Evolutionary conservation across 2,113 vertebrate species (phyloP).

Genomic region (Cochlearius cochlearius): DNA sequence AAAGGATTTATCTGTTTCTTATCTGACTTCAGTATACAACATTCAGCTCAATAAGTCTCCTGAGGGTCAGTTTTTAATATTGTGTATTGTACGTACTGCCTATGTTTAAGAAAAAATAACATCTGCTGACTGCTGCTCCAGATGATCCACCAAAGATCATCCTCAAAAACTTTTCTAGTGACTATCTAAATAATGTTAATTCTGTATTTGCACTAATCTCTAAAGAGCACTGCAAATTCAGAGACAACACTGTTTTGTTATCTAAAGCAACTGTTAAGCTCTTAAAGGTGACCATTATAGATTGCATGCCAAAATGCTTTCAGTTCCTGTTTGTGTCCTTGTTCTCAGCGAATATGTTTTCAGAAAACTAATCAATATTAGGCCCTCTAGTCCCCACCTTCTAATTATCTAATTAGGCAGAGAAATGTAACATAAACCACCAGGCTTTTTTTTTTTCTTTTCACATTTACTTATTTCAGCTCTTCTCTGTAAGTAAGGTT

Average conservation of each 20-base stretch:
- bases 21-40: background rate
- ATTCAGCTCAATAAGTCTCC: background rate
- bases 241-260: background rate
- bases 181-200: background rate
- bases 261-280: background rate
- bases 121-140: background rate
- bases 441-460: background rate
- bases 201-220: background rate
- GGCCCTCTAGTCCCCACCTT: background rate
- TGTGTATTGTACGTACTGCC: background rate
- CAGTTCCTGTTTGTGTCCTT: slow-evolving; percentile 14
- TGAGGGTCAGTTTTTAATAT: background rate
- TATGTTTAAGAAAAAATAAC: background rate
- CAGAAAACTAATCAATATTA: slow-evolving; percentile 71
- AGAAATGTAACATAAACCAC: slow-evolving; percentile 36
- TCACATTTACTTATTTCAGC: slow-evolving; percentile 21
- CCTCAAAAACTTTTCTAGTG: background rate
- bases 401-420: slow-evolving; percentile 73
- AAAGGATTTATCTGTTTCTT: background rate
- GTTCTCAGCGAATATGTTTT: background rate
- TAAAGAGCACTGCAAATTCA: background rate
- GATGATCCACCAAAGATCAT: background rate
- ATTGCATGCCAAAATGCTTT: slow-evolving; percentile 13
- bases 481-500: slow-evolving; percentile 44
- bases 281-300: slow-evolving; percentile 7